Conservation (phyloP, 2,888 invertebrate species). For the Pecten maximus region DNA sequence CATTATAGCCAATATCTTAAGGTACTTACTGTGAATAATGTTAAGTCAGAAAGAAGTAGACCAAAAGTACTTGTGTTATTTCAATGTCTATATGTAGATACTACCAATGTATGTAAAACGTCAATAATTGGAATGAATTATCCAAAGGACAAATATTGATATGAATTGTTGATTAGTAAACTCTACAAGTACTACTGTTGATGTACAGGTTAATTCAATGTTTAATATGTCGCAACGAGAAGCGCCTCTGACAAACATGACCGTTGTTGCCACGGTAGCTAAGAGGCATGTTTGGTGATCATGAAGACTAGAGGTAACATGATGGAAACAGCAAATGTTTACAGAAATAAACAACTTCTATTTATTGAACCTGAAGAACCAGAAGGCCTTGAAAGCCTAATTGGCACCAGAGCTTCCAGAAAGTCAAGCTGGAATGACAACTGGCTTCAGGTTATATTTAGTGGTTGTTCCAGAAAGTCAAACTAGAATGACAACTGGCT, state of each 20-base stretch:
- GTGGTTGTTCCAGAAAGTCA: too few relatives aligned
- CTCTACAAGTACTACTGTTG: background rate
- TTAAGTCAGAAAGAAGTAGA: background rate
- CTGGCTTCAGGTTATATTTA: too few relatives aligned
- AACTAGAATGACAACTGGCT: too few relatives aligned
- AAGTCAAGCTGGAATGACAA: too few relatives aligned
- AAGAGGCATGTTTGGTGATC: background rate
- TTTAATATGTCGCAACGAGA: background rate
- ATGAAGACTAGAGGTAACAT: background rate
- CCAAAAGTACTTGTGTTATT: background rate
- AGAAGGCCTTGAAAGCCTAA: background rate
- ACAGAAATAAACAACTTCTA: background rate
- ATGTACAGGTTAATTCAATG: background rate
- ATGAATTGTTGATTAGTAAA: background rate
- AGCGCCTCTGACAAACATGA: background rate
- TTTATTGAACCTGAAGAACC: background rate
- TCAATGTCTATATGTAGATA: background rate
- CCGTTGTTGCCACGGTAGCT: background rate
- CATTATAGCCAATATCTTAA: background rate
- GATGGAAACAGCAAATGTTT: slow-evolving; percentile 8
- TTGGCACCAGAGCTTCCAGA: too few relatives aligned
- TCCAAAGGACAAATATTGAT: background rate
- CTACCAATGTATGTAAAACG: background rate
- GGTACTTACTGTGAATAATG: background rate
- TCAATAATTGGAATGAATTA: background rate